phyloP scores from a whole-genome alignment of 1,140 invertebrate species.

The Drosophila funebris region DNA sequence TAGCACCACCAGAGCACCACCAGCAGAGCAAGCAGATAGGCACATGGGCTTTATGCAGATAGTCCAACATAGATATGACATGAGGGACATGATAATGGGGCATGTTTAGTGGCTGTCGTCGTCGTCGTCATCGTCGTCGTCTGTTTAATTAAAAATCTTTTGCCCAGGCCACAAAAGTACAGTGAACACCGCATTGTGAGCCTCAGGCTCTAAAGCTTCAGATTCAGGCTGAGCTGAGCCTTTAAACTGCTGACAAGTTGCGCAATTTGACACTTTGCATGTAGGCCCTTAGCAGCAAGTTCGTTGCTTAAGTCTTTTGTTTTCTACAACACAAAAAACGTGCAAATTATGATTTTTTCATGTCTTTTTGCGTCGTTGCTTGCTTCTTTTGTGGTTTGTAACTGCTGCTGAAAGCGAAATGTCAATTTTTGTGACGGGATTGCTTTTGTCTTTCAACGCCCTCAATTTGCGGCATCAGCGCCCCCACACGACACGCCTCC shows the following conservation, averaged over 20 bases:
- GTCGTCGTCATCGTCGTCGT: constrained; percentile 32
- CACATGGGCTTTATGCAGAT: constrained; percentile 65
- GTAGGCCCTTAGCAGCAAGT: constrained; percentile 72
- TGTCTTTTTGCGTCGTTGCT: constrained; percentile 6
- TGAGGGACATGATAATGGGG: constrained; percentile 68
- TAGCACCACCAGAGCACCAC: constrained; percentile 29
- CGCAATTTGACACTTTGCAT: constrained; percentile 81
- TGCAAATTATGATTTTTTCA: constrained; percentile 76
- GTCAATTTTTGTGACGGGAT: constrained; percentile 74
- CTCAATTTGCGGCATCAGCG: constrained; percentile 61
- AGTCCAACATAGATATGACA: constrained; percentile 77
- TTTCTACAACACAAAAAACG: constrained; percentile 72
- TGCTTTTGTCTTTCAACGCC: constrained; percentile 74
- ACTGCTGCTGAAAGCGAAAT: constrained; percentile 71
- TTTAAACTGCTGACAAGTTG: constrained; percentile 64
- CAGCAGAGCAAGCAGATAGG: constrained; percentile 46
- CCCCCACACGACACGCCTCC: constrained; percentile 28
- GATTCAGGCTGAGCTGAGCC: neutral
- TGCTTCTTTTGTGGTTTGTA: constrained; percentile 13
- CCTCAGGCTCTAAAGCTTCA: neutral
- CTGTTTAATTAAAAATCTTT: constrained; percentile 72
- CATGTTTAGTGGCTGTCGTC: constrained; percentile 78
- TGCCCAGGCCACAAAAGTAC: constrained; percentile 45
- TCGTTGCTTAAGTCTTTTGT: constrained; percentile 80
- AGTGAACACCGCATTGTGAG: constrained; percentile 1